phyloP scores from a whole-genome alignment of 2,113 vertebrate genomes.

The Canis aureus region DNA sequence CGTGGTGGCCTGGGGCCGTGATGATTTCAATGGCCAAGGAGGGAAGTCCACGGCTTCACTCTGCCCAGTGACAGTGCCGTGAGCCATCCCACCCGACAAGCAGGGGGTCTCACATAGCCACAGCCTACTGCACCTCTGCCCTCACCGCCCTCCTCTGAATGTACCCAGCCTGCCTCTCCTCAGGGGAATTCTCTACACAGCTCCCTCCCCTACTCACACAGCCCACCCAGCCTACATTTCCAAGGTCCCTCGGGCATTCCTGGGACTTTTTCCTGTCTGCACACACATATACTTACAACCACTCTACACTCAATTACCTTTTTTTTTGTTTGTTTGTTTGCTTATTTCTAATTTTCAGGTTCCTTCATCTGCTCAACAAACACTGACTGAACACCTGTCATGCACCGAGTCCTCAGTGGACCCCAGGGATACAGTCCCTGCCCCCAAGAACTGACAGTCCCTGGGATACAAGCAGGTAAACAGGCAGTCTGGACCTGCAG shows the following conservation, averaged over 20 bases:
- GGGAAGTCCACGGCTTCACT: neutral
- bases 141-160: no score
- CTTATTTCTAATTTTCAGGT: neutral
- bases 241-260: neutral
- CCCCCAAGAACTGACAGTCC: neutral
- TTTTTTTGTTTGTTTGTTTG: neutral
- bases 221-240: neutral
- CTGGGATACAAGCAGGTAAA: neutral
- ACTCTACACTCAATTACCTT: neutral
- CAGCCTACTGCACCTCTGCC: neutral
- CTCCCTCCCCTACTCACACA: neutral
- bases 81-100: neutral
- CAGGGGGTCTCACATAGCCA: no score
- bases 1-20: fast-evolving
- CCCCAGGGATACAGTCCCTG: neutral
- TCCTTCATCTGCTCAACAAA: neutral
- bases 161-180: neutral
- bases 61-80: neutral
- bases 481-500: neutral
- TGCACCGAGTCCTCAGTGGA: neutral
- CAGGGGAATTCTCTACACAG: fast-evolving
- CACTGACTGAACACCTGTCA: neutral
- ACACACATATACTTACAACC: fast-evolving
- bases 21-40: neutral
- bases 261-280: neutral